These are phyloP conservation scores for Lissocephala sabroskyi DNA, from an alignment of 2,888 invertebrate genomes.

Conservation along the genomic window DNA sequence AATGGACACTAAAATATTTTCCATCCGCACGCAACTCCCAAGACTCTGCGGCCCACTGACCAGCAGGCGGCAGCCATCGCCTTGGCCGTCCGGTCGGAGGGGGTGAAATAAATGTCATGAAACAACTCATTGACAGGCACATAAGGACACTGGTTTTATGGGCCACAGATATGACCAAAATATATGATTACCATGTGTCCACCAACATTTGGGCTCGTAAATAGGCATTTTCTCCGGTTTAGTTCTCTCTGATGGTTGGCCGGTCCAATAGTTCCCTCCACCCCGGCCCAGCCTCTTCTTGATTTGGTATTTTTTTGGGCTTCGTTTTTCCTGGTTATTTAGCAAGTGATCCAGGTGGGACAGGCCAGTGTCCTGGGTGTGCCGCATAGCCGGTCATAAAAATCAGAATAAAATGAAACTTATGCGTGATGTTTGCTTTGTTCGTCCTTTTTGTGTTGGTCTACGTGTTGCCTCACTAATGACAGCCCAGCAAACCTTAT, in stretches of 20 bases:
- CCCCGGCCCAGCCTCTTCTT: too few relatives aligned
- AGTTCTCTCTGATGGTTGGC: slow-evolving; percentile 34
- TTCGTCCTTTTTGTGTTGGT: slow-evolving; percentile 22
- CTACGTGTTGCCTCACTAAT: slow-evolving; percentile 26
- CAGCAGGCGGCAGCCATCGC: too few relatives aligned
- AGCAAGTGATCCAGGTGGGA: slow-evolving; percentile 69
- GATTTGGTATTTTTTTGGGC: slow-evolving; percentile 29
- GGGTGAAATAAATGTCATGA: slow-evolving; percentile 69
- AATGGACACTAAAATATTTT: slow-evolving; percentile 71
- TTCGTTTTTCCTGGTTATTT: slow-evolving; percentile 50
- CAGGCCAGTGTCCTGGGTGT: slow-evolving; percentile 12
- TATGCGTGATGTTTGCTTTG: slow-evolving; percentile 61
- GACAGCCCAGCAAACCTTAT: too few relatives aligned
- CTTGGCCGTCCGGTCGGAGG: slow-evolving; percentile 25
- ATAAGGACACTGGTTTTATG: slow-evolving; percentile 71
- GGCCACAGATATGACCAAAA: slow-evolving; percentile 71
- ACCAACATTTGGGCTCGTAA: slow-evolving; percentile 63
- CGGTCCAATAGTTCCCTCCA: too few relatives aligned
- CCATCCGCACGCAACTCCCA: slow-evolving; percentile 61
- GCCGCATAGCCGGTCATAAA: slow-evolving; percentile 48
- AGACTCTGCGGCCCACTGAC: neutral
- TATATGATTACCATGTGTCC: slow-evolving; percentile 71
- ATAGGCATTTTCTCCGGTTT: slow-evolving; percentile 68
- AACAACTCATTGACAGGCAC: slow-evolving; percentile 71
- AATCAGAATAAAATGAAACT: slow-evolving; percentile 70